These are phyloP conservation scores for Cottus gobio DNA, from an alignment of 2,113 vertebrate species.

Conservation along the genomic window DNA sequence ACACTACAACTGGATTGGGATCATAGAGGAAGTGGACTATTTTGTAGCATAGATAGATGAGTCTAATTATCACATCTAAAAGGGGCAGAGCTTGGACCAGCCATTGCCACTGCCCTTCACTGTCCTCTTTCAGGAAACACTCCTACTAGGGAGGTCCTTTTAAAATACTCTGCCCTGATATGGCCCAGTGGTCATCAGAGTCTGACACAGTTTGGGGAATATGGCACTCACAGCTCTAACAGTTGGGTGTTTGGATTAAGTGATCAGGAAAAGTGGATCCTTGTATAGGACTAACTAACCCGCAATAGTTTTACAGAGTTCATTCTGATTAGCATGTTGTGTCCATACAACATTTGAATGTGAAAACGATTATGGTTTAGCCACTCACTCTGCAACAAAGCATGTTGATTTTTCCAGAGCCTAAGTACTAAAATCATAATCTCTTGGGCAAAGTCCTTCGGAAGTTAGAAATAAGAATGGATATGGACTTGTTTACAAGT, in stretches of 20 bases:
- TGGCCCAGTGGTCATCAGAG: slow-evolving; percentile 22
- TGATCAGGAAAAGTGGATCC: slow-evolving; percentile 4
- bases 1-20: neutral
- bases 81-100: neutral
- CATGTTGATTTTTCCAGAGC: neutral
- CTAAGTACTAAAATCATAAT: neutral
- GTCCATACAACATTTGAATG: neutral
- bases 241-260: slow-evolving; percentile 19
- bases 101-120: slow-evolving; percentile 1
- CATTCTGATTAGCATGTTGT: neutral
- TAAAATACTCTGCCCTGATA: slow-evolving; percentile 20
- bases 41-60: slow-evolving; percentile 10
- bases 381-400: neutral
- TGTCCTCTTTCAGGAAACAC: slow-evolving; percentile 23
- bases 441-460: neutral
- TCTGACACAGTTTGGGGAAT: slow-evolving; percentile 27
- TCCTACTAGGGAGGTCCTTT: slow-evolving; percentile 5
- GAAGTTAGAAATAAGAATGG: neutral
- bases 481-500: neutral
- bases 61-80: slow-evolving; percentile 29
- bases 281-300: neutral
- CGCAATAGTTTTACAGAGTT: neutral
- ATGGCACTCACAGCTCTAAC: neutral
- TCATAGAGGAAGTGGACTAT: slow-evolving; percentile 5
- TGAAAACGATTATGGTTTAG: neutral